phyloP scores from a whole-genome alignment of 2,797 vertebrate species.

The Morus bassanus region DNA sequence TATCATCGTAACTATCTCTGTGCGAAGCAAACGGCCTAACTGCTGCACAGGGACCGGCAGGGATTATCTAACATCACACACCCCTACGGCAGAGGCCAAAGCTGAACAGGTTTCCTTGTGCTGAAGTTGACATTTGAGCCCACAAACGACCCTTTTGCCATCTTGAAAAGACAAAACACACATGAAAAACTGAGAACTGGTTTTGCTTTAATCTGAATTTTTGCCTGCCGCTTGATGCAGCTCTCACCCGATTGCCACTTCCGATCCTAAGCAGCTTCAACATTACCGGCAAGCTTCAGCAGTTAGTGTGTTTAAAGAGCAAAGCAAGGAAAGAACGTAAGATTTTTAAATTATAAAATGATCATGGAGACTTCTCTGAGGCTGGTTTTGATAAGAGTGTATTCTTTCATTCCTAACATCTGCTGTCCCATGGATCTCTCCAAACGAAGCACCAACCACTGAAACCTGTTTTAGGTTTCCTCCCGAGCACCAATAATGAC shows the following conservation, averaged over 20 bases:
- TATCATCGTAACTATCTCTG: background rate
- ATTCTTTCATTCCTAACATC: background rate
- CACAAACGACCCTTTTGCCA: background rate
- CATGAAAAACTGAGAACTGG: background rate
- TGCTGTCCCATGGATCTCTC: background rate
- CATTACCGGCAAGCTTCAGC: background rate
- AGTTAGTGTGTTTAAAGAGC: background rate
- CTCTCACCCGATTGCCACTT: background rate
- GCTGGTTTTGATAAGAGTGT: background rate
- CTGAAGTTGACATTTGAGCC: background rate
- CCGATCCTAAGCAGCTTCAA: background rate
- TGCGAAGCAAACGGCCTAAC: fast-evolving
- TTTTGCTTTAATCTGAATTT: background rate
- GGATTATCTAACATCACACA: background rate
- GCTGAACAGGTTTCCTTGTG: background rate
- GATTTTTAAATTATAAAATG: background rate
- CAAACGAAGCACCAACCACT: background rate
- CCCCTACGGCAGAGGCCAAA: background rate
- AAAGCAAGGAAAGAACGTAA: background rate
- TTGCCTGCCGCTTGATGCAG: background rate
- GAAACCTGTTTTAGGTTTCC: background rate
- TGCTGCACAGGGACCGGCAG: fast-evolving
- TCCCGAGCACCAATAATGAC: background rate
- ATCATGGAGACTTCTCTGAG: background rate
- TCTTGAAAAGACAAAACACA: background rate